Evolutionary conservation across 2,113 vertebrate genomes (phyloP), one percentile per base, ranked within the genome.

Genomic region (Amia ocellicauda): DNA sequence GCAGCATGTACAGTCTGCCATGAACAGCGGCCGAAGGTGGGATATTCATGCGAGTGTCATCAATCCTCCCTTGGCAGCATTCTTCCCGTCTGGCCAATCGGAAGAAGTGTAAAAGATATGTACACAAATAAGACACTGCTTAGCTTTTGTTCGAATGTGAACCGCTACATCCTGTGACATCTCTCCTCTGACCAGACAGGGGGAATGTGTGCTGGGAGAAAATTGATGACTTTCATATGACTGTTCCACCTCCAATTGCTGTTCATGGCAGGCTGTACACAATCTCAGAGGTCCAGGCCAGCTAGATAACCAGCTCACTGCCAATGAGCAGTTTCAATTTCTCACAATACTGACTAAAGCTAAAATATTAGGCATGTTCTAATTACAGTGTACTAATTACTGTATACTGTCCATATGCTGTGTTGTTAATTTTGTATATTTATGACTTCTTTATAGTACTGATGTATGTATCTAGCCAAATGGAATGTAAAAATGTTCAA

Each of bases 11-110:
- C 27, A 41, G 49, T 10, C 50, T 31, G 16, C 49, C 3, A 11
- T 10, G 20, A 36, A 10, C 14, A 2, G 3, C 50, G 23, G 29
- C 27, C 49, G 27, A 49, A 24, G 49, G 51, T 14, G 26, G 40
- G 43, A 55, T 41, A 64, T 36, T 56, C 24, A 20, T 17, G 10
- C 1, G 16, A 16, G n/a, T 16, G 36, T 11, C 47, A 64, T 45
- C 54, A 64, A 59, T 73, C 47, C 22, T 60, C 70, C 52, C 47
- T 51, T 63, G 66, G 63, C 54, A 56, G 60, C 27, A 36, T 36
- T 36, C 50, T 56, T 22, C 58, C 58, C 53, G 56, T 53, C 54
- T 27, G 47, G 41, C 27, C 31, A 43, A 65, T 60, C 62, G 75
- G 47, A 29, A 50, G 68, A 68, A 16, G 8, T 43, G 40, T 22